A percentile compares a stretch with the other conserved stretches of the same genome.
These are phyloP conservation scores for Campoletis sonorensis DNA, from an alignment of 1,140 invertebrate species.

Conservation along the genomic window DNA sequence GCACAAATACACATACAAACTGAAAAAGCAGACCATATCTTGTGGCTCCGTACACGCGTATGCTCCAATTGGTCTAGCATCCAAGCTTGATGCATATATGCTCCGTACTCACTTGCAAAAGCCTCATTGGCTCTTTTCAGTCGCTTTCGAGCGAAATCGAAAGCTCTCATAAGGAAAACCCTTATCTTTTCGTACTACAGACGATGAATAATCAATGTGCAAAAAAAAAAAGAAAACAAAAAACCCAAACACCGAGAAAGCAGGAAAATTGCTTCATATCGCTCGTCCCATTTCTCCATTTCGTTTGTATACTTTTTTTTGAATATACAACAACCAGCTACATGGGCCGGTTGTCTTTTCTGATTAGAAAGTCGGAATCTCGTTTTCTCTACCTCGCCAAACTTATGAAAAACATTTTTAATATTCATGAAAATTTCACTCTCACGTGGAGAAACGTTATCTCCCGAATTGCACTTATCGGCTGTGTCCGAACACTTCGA, in stretches of 20 bases:
- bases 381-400: too few species aligned
- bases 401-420: too few species aligned
- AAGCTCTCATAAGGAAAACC: conserved; percentile 1
- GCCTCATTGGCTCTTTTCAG: conserved; percentile 4
- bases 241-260: background rate
- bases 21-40: background rate
- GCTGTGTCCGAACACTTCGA: too few species aligned
- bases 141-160: background rate
- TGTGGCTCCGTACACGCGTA: background rate
- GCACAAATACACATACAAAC: background rate
- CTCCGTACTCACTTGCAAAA: conserved; percentile 6
- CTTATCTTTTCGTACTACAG: background rate
- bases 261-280: background rate
- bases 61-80: conserved; percentile 22
- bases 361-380: too few species aligned
- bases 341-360: too few species aligned
- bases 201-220: background rate
- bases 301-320: background rate
- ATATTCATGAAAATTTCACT: too few species aligned
- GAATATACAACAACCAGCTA: background rate
- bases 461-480: too few species aligned
- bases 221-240: background rate
- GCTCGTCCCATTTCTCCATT: background rate
- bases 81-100: background rate
- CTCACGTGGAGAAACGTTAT: too few species aligned